phyloP scores from a whole-genome alignment of 2,113 vertebrate genomes.

The Gallinago media region DNA sequence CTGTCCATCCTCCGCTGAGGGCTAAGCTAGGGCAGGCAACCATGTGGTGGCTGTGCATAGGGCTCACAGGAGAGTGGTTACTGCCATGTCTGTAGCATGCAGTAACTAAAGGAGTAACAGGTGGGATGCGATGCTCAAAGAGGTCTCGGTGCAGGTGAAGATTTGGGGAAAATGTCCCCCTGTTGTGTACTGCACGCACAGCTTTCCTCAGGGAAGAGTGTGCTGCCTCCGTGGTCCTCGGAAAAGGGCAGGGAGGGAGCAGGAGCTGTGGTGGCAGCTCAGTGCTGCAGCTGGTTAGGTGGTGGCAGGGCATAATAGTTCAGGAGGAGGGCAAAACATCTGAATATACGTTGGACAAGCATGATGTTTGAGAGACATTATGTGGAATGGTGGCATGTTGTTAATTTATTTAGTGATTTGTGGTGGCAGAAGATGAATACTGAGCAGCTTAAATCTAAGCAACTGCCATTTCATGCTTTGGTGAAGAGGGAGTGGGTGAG shows the following conservation, averaged over 20 bases:
- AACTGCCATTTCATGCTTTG: slow-evolving; percentile 49
- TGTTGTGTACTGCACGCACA: not conserved
- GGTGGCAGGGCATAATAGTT: not conserved
- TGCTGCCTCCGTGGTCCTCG: not conserved
- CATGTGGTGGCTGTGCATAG: fast-evolving
- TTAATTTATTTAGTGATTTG: slow-evolving; percentile 27
- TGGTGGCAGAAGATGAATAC: slow-evolving; percentile 30
- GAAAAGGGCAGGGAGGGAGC: not conserved
- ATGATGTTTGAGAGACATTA: not conserved
- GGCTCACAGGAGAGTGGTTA: not conserved
- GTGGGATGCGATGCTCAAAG: not conserved
- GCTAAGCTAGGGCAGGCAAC: not conserved
- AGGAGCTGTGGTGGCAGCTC: not conserved
- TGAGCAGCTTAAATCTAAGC: slow-evolving; percentile 38
- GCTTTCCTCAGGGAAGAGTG: not conserved
- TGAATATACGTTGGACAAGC: not conserved
- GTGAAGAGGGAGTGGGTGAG: slow-evolving; percentile 43
- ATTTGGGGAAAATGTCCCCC: fast-evolving
- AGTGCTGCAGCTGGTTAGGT: not conserved
- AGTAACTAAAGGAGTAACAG: not conserved
- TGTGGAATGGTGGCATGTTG: not conserved
- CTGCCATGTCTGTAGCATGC: not conserved
- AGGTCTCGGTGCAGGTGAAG: not conserved
- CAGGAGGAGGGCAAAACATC: not conserved
- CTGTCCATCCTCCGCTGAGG: not conserved